These are phyloP conservation scores for Hololepta plana DNA, from an alignment of 2,888 invertebrate genomes.

Conservation along the genomic window DNA sequence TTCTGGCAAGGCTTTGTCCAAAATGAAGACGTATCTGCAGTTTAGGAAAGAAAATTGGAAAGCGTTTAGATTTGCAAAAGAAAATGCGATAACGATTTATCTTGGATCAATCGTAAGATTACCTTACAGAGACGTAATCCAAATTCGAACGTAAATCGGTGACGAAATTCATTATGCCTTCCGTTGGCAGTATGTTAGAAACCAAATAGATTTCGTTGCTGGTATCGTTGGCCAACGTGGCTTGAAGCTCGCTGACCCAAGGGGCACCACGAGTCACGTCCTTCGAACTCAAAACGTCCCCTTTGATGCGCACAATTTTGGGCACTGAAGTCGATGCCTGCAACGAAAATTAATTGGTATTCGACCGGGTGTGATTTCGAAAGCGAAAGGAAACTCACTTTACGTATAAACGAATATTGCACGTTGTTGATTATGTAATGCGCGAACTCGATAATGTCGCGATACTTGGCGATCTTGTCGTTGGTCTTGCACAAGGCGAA, in stretches of 20 bases:
- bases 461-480: conserved; percentile 8
- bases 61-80: too few relatives aligned
- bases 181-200: conserved; percentile 18
- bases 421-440: conserved; percentile 15
- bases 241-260: conserved; percentile 19
- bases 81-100: too few relatives aligned
- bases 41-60: too few relatives aligned
- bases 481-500: conserved; percentile 17
- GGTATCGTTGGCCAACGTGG: conserved; percentile 11
- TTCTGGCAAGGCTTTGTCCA: conserved; percentile 39
- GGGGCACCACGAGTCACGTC: conserved; percentile 17
- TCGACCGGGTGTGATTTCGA: too few relatives aligned
- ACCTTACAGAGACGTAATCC: too few relatives aligned
- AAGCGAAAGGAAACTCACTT: conserved; percentile 13
- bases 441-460: conserved; percentile 14
- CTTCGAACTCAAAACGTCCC: conserved; percentile 18
- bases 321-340: conserved; percentile 11
- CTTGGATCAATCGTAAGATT: too few relatives aligned
- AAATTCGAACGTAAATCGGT: conserved; percentile 14
- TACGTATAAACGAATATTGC: conserved; percentile 19
- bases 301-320: conserved; percentile 15
- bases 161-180: conserved; percentile 21
- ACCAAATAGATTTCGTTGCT: conserved; percentile 15
- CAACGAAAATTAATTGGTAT: too few relatives aligned
- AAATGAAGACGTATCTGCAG: conserved; percentile 33